Conservation (phyloP, 2,113 vertebrate species). For the Pontoporia blainvillei region DNA sequence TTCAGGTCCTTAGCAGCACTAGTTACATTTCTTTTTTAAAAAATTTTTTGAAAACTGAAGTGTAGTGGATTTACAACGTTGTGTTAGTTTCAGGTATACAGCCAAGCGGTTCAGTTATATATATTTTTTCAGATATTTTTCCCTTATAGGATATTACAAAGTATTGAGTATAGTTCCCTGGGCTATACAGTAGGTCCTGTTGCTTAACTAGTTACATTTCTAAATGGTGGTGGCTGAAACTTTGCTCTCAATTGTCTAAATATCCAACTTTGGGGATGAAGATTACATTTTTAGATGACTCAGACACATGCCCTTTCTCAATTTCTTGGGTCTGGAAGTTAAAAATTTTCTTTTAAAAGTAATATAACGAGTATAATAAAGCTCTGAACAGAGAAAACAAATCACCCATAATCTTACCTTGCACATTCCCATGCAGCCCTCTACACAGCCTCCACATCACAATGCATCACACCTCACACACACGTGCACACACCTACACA, state of each 20-base stretch:
- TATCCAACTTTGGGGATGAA: background rate
- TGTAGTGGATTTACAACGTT: background rate
- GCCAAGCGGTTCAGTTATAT: background rate
- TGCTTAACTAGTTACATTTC: background rate
- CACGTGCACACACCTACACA: rapidly evolving
- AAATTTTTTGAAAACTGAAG: background rate
- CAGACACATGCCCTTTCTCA: background rate
- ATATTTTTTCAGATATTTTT: background rate
- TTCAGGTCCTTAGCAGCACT: background rate
- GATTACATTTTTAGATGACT: background rate
- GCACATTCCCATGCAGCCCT: background rate
- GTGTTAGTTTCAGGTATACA: background rate
- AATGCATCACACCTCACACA: rapidly evolving
- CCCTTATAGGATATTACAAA: background rate
- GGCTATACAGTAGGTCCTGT: background rate
- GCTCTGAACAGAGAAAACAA: background rate
- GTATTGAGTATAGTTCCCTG: background rate
- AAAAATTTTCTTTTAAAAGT: background rate
- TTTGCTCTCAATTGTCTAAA: background rate
- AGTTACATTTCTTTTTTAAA: background rate
- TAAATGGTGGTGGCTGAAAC: background rate
- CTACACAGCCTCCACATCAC: background rate
- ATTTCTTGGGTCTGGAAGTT: background rate
- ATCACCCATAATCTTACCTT: background rate
- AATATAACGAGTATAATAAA: background rate